Evolutionary conservation across 2,113 vertebrate species (phyloP).

Genomic region (Dromaius novaehollandiae): DNA sequence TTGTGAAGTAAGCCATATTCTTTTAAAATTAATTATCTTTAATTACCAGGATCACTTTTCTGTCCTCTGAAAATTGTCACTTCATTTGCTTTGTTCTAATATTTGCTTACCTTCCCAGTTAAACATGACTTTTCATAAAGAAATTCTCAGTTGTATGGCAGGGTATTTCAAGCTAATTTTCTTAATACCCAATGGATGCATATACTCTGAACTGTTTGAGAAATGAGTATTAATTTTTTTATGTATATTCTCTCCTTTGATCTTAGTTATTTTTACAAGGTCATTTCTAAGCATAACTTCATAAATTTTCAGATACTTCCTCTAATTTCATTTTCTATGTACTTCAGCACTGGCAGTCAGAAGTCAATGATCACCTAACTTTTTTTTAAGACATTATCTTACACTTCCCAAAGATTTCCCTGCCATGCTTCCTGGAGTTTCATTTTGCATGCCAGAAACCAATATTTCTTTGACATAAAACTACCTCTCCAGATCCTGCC

Average conservation of each 20-base stretch:
- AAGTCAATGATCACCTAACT: not conserved
- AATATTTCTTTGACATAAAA: not conserved
- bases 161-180: conserved; percentile 45
- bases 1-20: not conserved
- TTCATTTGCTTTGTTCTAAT: conserved; percentile 55
- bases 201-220: conserved; percentile 37
- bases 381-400: not conserved
- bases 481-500: not conserved
- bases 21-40: conserved; percentile 56
- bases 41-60: conserved; percentile 30
- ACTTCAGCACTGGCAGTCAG: not conserved
- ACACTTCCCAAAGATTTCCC: not conserved
- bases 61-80: conserved; percentile 17
- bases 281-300: not conserved
- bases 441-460: not conserved
- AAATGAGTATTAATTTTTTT: not conserved
- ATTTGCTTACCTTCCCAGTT: conserved; percentile 58
- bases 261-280: conserved; percentile 42
- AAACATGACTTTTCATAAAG: not conserved
- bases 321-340: not conserved
- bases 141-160: conserved; percentile 10
- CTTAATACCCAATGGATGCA: conserved; percentile 33
- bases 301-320: not conserved
- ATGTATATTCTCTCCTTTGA: not conserved
- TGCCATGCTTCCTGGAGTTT: not conserved